phyloP scores from a whole-genome alignment of 2,113 vertebrate genomes.

The Spermophilus dauricus region DNA sequence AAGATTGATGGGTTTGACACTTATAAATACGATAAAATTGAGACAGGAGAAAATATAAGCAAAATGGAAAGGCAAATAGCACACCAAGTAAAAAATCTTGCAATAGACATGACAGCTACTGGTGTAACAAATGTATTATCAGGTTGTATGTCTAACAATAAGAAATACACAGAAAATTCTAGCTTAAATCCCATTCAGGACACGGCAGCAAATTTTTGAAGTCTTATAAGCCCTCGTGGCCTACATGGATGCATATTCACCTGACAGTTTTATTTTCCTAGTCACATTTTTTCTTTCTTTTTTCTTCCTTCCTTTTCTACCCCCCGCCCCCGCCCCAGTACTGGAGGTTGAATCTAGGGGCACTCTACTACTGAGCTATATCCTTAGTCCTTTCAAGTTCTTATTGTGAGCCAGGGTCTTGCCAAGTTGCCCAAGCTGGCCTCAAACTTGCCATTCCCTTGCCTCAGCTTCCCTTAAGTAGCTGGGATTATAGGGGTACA shows the following conservation, averaged over 20 bases:
- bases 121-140: background rate
- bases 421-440: background rate
- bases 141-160: background rate
- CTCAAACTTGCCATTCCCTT: background rate
- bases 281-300: background rate
- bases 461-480: background rate
- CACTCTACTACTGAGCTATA: background rate
- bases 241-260: background rate
- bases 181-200: background rate
- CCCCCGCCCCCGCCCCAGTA: background rate
- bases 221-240: background rate
- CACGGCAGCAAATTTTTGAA: background rate
- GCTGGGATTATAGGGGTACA: background rate
- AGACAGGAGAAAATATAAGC: background rate
- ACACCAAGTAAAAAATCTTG: background rate
- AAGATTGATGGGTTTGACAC: background rate
- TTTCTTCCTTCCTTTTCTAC: background rate
- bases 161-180: conserved; percentile 29
- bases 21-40: background rate
- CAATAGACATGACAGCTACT: background rate
- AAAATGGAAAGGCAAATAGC: background rate
- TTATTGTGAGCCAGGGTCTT: background rate
- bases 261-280: background rate
- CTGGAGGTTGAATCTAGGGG: background rate
- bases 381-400: background rate